Conservation (phyloP, 2,113 vertebrate species). For the Oxyura jamaicensis region DNA sequence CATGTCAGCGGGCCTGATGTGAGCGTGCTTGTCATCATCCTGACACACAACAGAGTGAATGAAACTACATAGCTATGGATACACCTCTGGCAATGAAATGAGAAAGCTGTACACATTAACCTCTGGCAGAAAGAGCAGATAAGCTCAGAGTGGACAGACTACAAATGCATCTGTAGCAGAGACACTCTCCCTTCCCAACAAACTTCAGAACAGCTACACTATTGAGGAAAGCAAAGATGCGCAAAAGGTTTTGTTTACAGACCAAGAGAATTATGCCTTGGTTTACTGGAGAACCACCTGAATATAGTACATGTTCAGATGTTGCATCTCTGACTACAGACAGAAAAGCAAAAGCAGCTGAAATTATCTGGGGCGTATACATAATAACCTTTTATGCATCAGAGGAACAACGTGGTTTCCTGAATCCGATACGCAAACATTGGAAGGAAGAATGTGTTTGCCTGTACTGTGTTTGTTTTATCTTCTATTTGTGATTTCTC, state of each 20-base stretch:
- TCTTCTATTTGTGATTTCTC: neutral
- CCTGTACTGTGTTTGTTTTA: neutral
- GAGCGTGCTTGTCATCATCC: constrained; percentile 10
- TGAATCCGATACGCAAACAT: neutral
- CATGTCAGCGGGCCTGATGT: neutral
- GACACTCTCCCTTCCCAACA: neutral
- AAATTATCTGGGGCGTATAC: neutral
- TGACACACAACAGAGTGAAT: constrained; percentile 2
- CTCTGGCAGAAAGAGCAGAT: constrained; percentile 20
- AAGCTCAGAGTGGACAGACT: neutral
- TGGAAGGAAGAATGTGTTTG: neutral
- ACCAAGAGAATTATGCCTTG: neutral
- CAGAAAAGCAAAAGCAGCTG: neutral
- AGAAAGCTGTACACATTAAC: neutral
- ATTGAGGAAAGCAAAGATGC: too few relatives aligned
- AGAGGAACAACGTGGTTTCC: neutral
- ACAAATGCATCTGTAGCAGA: neutral
- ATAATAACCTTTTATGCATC: neutral
- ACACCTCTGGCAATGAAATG: constrained; percentile 19
- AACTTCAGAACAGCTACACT: neutral
- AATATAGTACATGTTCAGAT: neutral
- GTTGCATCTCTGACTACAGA: neutral
- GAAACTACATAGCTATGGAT: neutral
- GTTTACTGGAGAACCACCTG: neutral
- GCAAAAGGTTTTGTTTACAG: neutral